Evolutionary conservation across 37 sponge, comb jelly and placozoan genomes (phyloP).

Genomic region (Theonella swinhoei): DNA sequence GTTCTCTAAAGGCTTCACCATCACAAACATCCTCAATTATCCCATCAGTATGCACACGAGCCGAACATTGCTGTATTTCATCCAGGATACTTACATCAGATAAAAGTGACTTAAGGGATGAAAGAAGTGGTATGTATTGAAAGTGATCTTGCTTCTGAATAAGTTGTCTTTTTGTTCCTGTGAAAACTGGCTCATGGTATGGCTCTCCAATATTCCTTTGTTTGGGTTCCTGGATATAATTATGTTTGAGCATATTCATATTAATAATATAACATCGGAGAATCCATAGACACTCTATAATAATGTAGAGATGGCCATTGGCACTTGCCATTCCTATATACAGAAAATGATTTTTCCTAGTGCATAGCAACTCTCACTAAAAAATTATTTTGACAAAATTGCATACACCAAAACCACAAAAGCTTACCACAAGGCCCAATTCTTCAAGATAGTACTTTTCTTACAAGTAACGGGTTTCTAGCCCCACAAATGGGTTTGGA

Average conservation of each 20-base stretch:
- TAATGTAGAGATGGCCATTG: no score
- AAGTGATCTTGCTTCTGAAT: constrained; percentile 24
- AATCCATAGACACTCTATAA: no score
- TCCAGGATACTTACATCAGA: constrained; percentile 4
- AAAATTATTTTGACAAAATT: background rate
- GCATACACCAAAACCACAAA: background rate
- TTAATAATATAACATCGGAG: no score
- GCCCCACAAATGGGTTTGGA: constrained; percentile 15
- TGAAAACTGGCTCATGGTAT: constrained; percentile 9
- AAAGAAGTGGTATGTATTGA: constrained; percentile 48
- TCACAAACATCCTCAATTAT: no score
- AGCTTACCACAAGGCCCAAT: constrained; percentile 2
- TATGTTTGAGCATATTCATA: no score
- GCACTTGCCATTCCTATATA: no score
- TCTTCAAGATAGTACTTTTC: constrained; percentile 13
- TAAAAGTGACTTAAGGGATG: constrained; percentile 29
- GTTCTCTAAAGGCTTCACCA: constrained; percentile 22
- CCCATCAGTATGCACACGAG: constrained; percentile 7
- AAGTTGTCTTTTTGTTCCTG: constrained; percentile 23
- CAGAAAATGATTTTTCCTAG: no score
- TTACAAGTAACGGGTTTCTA: constrained; percentile 22
- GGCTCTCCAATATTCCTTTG: constrained; percentile 31
- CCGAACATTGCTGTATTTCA: constrained; percentile 1
- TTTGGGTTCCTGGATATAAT: constrained; percentile 13
- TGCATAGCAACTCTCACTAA: no score